Base-by-base conservation (phyloP, 1,140 invertebrate species). In the Drosophila sproati region DNA sequence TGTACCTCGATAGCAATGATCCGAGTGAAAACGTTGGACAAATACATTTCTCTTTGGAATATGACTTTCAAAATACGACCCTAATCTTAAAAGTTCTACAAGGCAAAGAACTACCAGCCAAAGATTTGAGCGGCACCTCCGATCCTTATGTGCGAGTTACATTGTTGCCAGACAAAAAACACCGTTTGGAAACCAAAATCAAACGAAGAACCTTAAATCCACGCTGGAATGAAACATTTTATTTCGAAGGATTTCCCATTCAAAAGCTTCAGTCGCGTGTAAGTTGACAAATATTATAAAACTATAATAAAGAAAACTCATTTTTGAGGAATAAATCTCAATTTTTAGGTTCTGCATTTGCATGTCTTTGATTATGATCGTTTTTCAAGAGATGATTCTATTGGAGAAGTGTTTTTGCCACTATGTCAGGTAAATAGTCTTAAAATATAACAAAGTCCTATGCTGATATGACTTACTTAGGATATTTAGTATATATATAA, bases 141-240 rank as follows among this genome's bases (percentile, higher is more conserved):
- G 97, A 98, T 93, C 97, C 97, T 0, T 98, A 98, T 85, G 97
- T 98, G 1, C 94, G 97, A 61, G 98, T 99, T 0, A 98, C 98
- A 8, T 94, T 99, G 5, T 94, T 99, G 6, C 98, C 98, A 2
- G 98, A 99, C 93, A 99, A 99, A 93, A 98, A 98, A 91, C 97
- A 98, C 86, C 96, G 97, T n/a, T 94, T 99, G 60, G 97, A 98
- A 93, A 99, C 98, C 0, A 99, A 99, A 94, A 98, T 99, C 82
- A 99, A 99, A 93, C 94, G 98, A 80, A 95, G 98, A 78, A 99
- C 98, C 10, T 93, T 99, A 10, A 99, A 99, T 94, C 98, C 98
- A 1, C 94, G 97, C 77, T 99, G 98, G 98, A 98, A 99, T 93
- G 98, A 99, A 93, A 99, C 98, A 29, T 98, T 99, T 93, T 98